Evolutionary conservation across 1,140 invertebrate genomes (phyloP), one percentile per base, ranked within the genome.

Genomic region (Tetramorium alpestre): DNA sequence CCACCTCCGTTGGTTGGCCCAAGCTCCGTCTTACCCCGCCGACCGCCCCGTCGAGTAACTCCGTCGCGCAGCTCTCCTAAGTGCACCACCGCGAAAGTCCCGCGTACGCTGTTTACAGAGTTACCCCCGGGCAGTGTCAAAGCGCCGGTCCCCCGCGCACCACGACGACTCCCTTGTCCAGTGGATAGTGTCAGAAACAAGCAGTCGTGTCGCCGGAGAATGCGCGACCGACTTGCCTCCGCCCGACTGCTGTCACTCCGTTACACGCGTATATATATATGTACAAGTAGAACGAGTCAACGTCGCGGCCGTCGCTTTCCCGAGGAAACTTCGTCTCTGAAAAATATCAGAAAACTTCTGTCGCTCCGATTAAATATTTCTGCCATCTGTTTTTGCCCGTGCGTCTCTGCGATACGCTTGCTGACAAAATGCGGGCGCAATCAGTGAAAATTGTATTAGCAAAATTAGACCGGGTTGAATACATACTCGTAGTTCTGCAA

Each of bases 31-130:
- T 44, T 47, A 60, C 62, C 10, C 65, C 11, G 49, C 11, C 75
- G 28, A 54, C 69, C 72, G 22, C n/a, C 65, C 28, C 64, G 58
- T 65, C 38, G 65, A 41, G 65, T 88, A 90, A 90, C 87, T 90
- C 89, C 49, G 47, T 22, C 64, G 70, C 58, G 76, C 75, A 77
- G 60, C 89, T 73, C 85, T 78, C 78, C 72, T 90, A 90, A 90
- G 89, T 90, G 89, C 89, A 90, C 70, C 86, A n/a, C 81, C 86
- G 87, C 82, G 70, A 86, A 86, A 87, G 89, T 90, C 89, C 87
- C 89, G 70, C 72, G 70, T 77, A 85, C 70, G 64, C 89, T 90
- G 89, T 90, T 90, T 90, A 78, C 89, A 16, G 86, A 90, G 87
- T 90, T 90, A 86, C 75, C 87, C 86, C 77, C 64, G 51, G 62